Percentiles rank a stretch among this genome's conserved stretches.
Conservation (phyloP, 2,888 invertebrate genomes). For the Melinaea marsaeus region DNA sequence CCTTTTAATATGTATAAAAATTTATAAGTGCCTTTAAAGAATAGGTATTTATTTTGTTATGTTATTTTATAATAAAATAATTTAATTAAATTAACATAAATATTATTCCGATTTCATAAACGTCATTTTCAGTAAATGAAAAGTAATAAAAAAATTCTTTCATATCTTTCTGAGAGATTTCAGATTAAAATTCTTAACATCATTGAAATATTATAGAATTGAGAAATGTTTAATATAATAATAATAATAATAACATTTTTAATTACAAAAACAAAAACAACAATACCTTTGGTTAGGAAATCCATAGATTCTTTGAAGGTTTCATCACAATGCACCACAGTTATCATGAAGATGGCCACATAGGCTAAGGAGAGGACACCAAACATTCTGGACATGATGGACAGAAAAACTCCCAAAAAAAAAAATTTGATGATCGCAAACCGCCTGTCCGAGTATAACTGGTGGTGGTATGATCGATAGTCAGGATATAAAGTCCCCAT, state of each 20-base stretch:
- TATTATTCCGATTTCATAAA: too few relatives aligned
- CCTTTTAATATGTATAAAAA: too few relatives aligned
- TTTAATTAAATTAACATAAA: too few relatives aligned
- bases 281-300: constrained; percentile 56
- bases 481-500: constrained; percentile 75
- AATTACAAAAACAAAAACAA: background rate
- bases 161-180: too few relatives aligned
- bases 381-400: constrained; percentile 63
- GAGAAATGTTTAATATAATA: too few relatives aligned
- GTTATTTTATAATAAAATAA: too few relatives aligned
- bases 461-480: constrained; percentile 55
- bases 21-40: too few relatives aligned
- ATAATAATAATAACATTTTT: background rate
- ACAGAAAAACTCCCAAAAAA: constrained; percentile 20
- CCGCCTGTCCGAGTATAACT: constrained; percentile 55
- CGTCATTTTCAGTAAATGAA: too few relatives aligned
- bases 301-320: constrained; percentile 42
- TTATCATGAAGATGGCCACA: constrained; percentile 52
- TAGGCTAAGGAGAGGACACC: constrained; percentile 57
- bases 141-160: too few relatives aligned
- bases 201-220: too few relatives aligned
- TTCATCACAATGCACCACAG: constrained; percentile 57
- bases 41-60: too few relatives aligned
- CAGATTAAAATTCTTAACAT: too few relatives aligned
- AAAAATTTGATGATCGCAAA: constrained; percentile 37